These are phyloP conservation scores for Alcis repandata DNA, from an alignment of 2,888 invertebrate species.

Conservation along the genomic window DNA sequence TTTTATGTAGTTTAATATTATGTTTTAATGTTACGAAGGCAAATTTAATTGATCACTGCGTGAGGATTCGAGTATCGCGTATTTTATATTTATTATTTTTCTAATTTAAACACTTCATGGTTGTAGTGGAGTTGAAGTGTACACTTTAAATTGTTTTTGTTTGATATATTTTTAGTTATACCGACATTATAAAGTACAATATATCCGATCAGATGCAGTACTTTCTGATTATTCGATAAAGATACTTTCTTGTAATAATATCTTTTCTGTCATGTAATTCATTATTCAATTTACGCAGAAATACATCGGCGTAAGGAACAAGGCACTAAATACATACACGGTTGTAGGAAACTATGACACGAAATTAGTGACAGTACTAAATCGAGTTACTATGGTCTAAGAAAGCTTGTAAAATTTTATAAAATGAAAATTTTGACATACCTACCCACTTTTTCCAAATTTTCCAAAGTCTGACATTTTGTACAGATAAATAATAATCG, in stretches of 20 bases:
- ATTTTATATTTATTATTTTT: slow-evolving; percentile 4
- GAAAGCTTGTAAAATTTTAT: too few relatives aligned
- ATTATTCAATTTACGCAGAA: background rate
- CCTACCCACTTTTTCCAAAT: slow-evolving; percentile 24
- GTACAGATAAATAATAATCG: slow-evolving; percentile 20
- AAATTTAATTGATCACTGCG: slow-evolving; percentile 5
- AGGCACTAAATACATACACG: slow-evolving; percentile 21
- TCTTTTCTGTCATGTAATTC: background rate
- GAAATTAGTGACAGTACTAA: background rate
- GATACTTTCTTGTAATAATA: background rate
- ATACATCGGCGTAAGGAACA: slow-evolving; percentile 5
- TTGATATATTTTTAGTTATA: slow-evolving; percentile 10
- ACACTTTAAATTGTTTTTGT: background rate
- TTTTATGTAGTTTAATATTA: slow-evolving; percentile 4
- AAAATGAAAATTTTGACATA: background rate
- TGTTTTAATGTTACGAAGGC: slow-evolving; percentile 7
- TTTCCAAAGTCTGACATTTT: slow-evolving; percentile 29
- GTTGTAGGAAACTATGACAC: background rate
- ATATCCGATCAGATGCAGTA: slow-evolving; percentile 38
- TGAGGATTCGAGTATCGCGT: slow-evolving; percentile 9
- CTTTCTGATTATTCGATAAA: slow-evolving; percentile 22
- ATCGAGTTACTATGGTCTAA: background rate
- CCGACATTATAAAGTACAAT: slow-evolving; percentile 30
- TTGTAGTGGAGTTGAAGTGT: slow-evolving; percentile 1
- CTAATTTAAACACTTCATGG: background rate